phyloP scores from a whole-genome alignment of 2,888 invertebrate species.

The Cyclophora punctaria region DNA sequence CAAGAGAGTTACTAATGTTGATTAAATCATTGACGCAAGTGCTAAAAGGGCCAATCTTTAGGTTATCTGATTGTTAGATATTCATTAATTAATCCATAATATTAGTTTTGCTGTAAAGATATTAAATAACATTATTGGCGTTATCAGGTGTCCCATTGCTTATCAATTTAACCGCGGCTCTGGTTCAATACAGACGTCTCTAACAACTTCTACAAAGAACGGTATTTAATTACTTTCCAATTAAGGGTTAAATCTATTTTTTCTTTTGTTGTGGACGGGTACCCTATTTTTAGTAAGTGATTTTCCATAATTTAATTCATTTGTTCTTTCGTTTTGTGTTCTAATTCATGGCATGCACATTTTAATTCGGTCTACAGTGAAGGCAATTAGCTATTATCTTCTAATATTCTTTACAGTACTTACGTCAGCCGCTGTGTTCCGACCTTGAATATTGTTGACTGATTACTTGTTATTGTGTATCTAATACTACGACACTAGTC shows the following conservation, averaged over 20 bases:
- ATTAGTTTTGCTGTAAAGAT: slow-evolving; percentile 18
- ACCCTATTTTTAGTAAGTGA: too few relatives aligned
- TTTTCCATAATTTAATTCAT: too few relatives aligned
- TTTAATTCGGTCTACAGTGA: too few relatives aligned
- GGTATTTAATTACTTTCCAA: too few relatives aligned
- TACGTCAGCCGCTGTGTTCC: slow-evolving; percentile 18
- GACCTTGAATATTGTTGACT: slow-evolving; percentile 61
- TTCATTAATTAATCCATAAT: slow-evolving; percentile 44
- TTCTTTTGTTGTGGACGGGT: too few relatives aligned
- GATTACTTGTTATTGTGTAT: slow-evolving; percentile 47
- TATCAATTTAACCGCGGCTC: slow-evolving; percentile 27
- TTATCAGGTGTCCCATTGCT: slow-evolving; percentile 27
- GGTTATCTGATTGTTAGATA: slow-evolving; percentile 46
- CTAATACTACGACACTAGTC: slow-evolving; percentile 19
- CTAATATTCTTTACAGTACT: slow-evolving; percentile 1
- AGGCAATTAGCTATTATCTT: slow-evolving; percentile 1
- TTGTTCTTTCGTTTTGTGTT: too few relatives aligned
- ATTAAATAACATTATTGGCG: slow-evolving; percentile 16
- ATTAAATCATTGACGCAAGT: slow-evolving; percentile 50
- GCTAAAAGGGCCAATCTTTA: slow-evolving; percentile 35
- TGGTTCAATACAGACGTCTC: slow-evolving; percentile 26
- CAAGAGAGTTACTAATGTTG: slow-evolving; percentile 3
- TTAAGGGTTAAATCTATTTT: too few relatives aligned
- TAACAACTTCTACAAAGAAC: neutral
- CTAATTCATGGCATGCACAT: too few relatives aligned